phyloP scores from a whole-genome alignment of 2,113 vertebrate genomes.

The Leucopsar rothschildi region DNA sequence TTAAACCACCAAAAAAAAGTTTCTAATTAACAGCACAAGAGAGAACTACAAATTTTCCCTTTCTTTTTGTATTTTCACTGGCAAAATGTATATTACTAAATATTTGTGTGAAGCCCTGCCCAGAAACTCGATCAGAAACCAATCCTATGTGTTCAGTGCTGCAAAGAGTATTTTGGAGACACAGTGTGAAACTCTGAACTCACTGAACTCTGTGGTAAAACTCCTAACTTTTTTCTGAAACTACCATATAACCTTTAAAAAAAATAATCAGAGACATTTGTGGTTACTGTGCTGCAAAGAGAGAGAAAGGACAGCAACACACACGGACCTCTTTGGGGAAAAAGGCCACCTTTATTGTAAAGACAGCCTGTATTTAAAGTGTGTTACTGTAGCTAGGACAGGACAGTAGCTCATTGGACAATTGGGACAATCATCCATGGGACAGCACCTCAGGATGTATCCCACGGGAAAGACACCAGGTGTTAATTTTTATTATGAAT shows the following conservation, averaged over 20 bases:
- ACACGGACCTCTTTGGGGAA: no score
- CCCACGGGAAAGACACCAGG: no score
- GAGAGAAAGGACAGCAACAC: no score
- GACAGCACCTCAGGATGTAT: no score
- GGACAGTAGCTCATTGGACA: no score
- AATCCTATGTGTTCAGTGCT: neutral
- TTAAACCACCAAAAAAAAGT: neutral
- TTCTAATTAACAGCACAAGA: neutral
- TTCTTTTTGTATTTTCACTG: neutral
- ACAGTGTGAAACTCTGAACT: neutral
- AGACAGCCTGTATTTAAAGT: no score
- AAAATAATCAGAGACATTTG: no score
- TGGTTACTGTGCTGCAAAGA: no score
- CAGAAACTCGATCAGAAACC: neutral
- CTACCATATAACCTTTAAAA: neutral
- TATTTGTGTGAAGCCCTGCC: neutral
- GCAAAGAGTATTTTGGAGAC: neutral
- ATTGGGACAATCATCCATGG: no score
- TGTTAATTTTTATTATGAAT: no score
- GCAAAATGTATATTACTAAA: neutral
- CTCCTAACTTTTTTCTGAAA: neutral
- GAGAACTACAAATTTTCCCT: neutral
- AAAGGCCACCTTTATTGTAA: no score
- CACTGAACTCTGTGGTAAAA: neutral
- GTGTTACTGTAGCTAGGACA: no score